Conservation (phyloP, 2,797 vertebrate genomes). For the Sebastes wilsoni region DNA sequence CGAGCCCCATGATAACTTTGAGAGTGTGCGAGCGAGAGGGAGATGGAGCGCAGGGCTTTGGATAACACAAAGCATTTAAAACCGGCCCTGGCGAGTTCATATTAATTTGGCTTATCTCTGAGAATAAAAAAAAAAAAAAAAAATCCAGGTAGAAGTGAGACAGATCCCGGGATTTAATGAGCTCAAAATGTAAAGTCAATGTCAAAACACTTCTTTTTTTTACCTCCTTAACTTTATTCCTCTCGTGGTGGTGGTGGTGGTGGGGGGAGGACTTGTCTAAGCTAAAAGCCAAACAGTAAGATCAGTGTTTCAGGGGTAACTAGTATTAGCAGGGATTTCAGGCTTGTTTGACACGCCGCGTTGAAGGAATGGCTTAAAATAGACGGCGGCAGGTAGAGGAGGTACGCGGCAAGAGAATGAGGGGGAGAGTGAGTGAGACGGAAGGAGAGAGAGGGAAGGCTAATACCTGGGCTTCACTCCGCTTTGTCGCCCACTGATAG, state of each 20-base stretch:
- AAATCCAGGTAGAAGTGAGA: slow-evolving; percentile 85
- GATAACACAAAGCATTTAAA: slow-evolving; percentile 85
- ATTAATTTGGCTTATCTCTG: slow-evolving; percentile 88
- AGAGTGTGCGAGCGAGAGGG: slow-evolving; percentile 59
- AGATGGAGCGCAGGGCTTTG: slow-evolving; percentile 82
- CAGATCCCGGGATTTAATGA: slow-evolving; percentile 85
- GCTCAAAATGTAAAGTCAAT: slow-evolving; percentile 85
- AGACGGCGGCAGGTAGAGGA: slow-evolving; percentile 71
- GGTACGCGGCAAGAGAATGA: slow-evolving; percentile 60
- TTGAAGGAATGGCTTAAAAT: slow-evolving; percentile 86
- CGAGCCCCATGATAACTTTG: slow-evolving; percentile 82
- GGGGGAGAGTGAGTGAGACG: slow-evolving; percentile 50
- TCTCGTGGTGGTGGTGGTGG: slow-evolving; percentile 1
- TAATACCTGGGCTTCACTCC: slow-evolving; percentile 82
- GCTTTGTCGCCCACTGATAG: slow-evolving; percentile 78
- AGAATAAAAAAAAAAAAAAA: slow-evolving; percentile 59
- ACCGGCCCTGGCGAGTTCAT: slow-evolving; percentile 83
- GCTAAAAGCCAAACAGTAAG: slow-evolving; percentile 84
- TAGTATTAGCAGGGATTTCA: slow-evolving; percentile 88
- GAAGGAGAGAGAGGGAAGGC: slow-evolving; percentile 56
- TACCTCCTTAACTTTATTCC: slow-evolving; percentile 53
- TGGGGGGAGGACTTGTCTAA: slow-evolving; percentile 75
- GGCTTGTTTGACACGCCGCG: slow-evolving; percentile 83
- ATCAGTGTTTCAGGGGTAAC: slow-evolving; percentile 85
- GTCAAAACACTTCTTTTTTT: slow-evolving; percentile 77